phyloP scores from a whole-genome alignment of 2,797 vertebrate genomes.

The Parotocinclus haroldoi region DNA sequence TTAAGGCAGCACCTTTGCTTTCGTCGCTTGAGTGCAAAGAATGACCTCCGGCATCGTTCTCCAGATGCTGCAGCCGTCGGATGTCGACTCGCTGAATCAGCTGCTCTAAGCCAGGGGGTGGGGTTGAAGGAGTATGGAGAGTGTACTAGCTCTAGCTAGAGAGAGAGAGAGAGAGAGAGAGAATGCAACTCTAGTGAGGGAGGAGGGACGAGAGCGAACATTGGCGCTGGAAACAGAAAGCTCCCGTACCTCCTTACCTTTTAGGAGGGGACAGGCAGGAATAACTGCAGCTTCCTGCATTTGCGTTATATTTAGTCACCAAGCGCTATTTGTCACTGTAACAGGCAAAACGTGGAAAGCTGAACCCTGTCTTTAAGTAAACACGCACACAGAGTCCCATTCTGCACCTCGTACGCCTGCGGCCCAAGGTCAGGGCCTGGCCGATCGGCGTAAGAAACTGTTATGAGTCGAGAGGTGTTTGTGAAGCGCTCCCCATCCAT shows the following conservation, averaged over 20 bases:
- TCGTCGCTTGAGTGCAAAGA: constrained; percentile 74
- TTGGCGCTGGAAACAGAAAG: constrained; percentile 56
- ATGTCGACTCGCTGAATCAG: constrained; percentile 89
- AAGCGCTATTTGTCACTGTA: too few relatives aligned
- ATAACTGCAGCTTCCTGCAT: too few relatives aligned
- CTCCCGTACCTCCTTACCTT: constrained; percentile 84
- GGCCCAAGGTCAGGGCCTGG: too few relatives aligned
- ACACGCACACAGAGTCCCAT: too few relatives aligned
- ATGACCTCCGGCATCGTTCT: constrained; percentile 83
- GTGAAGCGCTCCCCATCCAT: constrained; percentile 83
- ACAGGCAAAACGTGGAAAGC: too few relatives aligned
- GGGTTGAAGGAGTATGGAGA: constrained; percentile 61
- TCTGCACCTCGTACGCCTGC: too few relatives aligned
- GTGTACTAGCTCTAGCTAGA: constrained; percentile 61
- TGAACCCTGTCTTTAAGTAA: too few relatives aligned
- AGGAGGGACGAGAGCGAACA: constrained; percentile 40
- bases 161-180: constrained; percentile 48
- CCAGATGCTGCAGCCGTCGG: constrained; percentile 88
- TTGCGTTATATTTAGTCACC: too few relatives aligned
- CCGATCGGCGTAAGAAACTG: too few relatives aligned
- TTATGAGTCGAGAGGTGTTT: constrained; percentile 46
- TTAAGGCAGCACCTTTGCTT: constrained; percentile 81
- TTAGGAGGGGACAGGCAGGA: constrained; percentile 59
- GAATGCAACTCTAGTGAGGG: constrained; percentile 48
- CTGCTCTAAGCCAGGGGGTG: constrained; percentile 76